Evolutionary conservation across 2,888 invertebrate species (phyloP), one percentile per base, ranked within the genome.

Genomic region (Cotesia congregata): DNA sequence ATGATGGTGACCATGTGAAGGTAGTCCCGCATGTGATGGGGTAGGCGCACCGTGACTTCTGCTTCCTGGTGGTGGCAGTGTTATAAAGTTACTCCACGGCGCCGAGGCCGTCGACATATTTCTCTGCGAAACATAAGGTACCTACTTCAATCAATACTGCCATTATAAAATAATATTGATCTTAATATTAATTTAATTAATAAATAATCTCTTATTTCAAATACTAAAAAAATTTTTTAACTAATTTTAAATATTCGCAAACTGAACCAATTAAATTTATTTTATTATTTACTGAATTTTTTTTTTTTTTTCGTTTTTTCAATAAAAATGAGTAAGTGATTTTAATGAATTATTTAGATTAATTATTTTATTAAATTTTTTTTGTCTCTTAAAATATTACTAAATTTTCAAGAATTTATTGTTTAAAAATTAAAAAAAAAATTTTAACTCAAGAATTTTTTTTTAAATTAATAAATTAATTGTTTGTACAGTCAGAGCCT

Each of bases 91-190:
- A 83, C 86, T 87, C 89, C 89, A 89, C 80, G 86, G 80, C 86
- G 88, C 86, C 81, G 87, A 84, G 79, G 87, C 85, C 79, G 87
- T 85, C 81, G 86, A 88, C 88, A 89, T 86, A 80, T 86, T 88
- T 84, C 88, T 88, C 89, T 89, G 89, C 80, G 85, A 85, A 83
- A 82, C 82, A 87, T 87, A 87, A 88, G 86, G 85, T 85, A 85
- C 86, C 88, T 89, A 87, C 86, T 88, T 88, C 86, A 88, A 87
- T 88, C 84, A 86, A 88, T 86, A 87, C 85, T 86, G 86, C 84
- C 85, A 77, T 79, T 77, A 79, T 78, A 5, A 77, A 67, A 72
- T 61, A 70, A 65, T 17, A 60, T 70, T 60, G 5, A 9, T 38
- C n/a, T 9, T 7, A 68, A 12, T 17, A 68, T 68, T 68, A 4